Evolutionary conservation across 2,888 invertebrate genomes (phyloP), one percentile per base, ranked within the genome.

Genomic region (Ditula angustiorana): DNA sequence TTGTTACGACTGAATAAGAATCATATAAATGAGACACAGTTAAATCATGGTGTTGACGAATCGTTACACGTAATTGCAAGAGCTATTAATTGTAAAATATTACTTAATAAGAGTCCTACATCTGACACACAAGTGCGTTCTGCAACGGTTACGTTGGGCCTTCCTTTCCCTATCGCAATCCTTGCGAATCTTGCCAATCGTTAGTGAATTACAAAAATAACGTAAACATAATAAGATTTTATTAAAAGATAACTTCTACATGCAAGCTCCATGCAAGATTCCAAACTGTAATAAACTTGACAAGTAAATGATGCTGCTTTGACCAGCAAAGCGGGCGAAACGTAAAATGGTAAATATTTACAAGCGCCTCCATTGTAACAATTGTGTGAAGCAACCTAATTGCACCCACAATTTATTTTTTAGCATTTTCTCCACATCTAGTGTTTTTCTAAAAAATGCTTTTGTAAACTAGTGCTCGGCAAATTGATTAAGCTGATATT

Each of bases 21-120:
- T 47, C 19, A 56, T 10, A 11, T 10, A 49, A 8, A 50, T 30
- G 4, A 30, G 21, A 37, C 19, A 19, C 41, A 10, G 41, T 41
- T 41, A 46, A 55, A 2, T 7, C 19, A 26, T 37, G 44, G 55
- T 44, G 53, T 52, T 21, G 60, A 47, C 35, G 24, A 59, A 46
- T 66, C 50, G 59, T 59, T 55, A 57, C 61, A 44, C 35, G 56
- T 57, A 66, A 66, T 50, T 30, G 55, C 44, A 55, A 56, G 52
- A 37, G 66, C 66, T 56, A 68, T 68, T 68, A 68, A 62, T 68
- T 62, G 66, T 62, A 59, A 66, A 59, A 53, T 56, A 59, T 67
- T 60, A 64, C 60, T 19, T 52, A 58, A 57, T 41, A 50, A 49
- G 44, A 57, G 58, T 63, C 62, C 62, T 50, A 62, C 49, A 50